These are phyloP conservation scores for Cynopterus brachyotis DNA, from an alignment of 2,113 vertebrate species.

Conservation along the genomic window DNA sequence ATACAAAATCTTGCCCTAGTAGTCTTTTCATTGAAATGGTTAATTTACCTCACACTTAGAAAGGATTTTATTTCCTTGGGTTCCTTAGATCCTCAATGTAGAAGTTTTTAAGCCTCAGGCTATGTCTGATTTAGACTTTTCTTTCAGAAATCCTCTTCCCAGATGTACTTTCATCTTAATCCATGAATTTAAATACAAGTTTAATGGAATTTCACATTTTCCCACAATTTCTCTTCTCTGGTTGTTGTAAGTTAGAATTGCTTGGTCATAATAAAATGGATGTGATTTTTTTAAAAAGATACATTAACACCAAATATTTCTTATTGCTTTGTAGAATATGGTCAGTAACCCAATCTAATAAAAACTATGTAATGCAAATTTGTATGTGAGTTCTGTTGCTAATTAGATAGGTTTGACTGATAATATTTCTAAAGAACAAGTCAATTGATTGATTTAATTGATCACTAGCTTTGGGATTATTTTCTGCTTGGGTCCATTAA, in stretches of 20 bases:
- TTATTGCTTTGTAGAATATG: background rate
- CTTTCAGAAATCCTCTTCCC: slow-evolving; percentile 44
- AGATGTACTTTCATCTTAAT: slow-evolving; percentile 68
- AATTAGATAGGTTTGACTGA: background rate
- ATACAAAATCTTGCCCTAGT: background rate
- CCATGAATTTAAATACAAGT: slow-evolving; percentile 42
- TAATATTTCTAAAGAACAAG: slow-evolving; percentile 6
- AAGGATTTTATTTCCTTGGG: slow-evolving; percentile 50
- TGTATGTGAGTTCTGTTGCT: background rate
- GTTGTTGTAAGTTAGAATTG: background rate
- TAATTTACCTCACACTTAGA: background rate
- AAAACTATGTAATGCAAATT: background rate
- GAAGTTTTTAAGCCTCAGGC: slow-evolving; percentile 57
- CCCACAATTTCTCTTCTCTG: slow-evolving; percentile 17
- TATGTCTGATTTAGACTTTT: slow-evolving; percentile 43
- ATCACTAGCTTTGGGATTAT: background rate
- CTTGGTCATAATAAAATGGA: background rate
- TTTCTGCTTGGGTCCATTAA: background rate
- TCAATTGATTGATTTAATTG: background rate
- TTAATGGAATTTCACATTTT: slow-evolving; percentile 44
- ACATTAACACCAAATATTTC: background rate
- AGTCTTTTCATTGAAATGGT: background rate
- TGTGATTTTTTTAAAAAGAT: background rate
- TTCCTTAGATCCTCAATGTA: background rate
- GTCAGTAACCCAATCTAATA: background rate